Evolutionary conservation across 1,140 invertebrate genomes (phyloP).

Genomic region (Macrosteles quadrilineatus): DNA sequence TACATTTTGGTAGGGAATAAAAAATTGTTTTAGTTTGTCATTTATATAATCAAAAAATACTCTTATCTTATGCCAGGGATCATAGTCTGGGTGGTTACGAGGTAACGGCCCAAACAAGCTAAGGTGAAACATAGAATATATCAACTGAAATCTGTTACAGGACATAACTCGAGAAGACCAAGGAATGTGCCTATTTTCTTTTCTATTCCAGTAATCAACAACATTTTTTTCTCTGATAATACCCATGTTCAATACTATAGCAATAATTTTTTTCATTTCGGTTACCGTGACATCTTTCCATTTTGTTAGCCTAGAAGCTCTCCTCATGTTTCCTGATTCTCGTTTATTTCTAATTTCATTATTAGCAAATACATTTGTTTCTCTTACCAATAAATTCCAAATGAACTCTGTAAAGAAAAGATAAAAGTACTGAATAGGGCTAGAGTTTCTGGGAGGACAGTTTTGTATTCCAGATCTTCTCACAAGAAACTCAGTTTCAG

Average conservation of each 20-base stretch:
- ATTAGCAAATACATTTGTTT: too few species aligned
- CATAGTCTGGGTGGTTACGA: too few species aligned
- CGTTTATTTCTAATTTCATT: not conserved
- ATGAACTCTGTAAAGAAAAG: conserved; percentile 1
- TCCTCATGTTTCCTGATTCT: not conserved
- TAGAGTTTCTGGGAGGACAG: not conserved
- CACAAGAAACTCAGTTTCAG: not conserved
- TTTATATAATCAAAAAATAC: too few species aligned
- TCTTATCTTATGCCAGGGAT: too few species aligned
- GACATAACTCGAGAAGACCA: too few species aligned
- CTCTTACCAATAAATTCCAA: not conserved
- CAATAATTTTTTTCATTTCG: not conserved
- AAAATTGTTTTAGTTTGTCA: too few species aligned
- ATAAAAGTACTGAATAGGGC: not conserved
- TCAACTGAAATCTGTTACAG: not conserved
- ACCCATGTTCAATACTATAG: too few species aligned
- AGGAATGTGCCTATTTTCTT: too few species aligned
- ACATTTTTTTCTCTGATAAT: too few species aligned
- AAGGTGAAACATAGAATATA: conserved; percentile 3
- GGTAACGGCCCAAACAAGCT: too few species aligned
- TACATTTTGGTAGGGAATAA: conserved; percentile 11
- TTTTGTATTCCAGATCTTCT: not conserved
- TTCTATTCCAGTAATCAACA: too few species aligned
- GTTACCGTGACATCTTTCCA: too few species aligned
- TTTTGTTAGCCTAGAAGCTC: not conserved